These are phyloP conservation scores for Drosophila pachea DNA, from an alignment of 1,140 invertebrate genomes.

Conservation along the genomic window DNA sequence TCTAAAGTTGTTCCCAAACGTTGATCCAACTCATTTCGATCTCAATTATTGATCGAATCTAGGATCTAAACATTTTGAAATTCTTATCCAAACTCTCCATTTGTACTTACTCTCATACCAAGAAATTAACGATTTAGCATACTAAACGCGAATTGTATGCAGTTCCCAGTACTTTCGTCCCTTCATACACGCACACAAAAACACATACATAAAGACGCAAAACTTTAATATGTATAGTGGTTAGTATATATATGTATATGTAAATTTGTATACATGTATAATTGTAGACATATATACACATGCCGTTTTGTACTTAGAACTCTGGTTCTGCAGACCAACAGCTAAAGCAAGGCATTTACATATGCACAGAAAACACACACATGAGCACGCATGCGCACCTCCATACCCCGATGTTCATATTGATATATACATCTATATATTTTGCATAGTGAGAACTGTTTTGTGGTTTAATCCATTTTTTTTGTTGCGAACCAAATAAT, in stretches of 20 bases:
- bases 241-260: background rate
- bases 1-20: too few species aligned
- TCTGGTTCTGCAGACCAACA: conserved; percentile 1
- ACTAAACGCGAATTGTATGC: too few species aligned
- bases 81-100: too few species aligned
- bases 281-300: too few species aligned
- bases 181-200: background rate
- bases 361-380: background rate
- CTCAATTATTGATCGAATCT: too few species aligned
- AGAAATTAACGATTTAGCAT: too few species aligned
- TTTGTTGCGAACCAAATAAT: conserved; percentile 16
- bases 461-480: background rate
- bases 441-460: background rate
- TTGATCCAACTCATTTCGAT: too few species aligned
- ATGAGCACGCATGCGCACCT: background rate
- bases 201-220: background rate
- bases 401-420: background rate
- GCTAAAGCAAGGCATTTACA: conserved; percentile 1
- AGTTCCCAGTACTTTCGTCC: too few species aligned
- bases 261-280: background rate
- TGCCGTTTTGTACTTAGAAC: background rate
- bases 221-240: background rate
- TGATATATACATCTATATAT: background rate
- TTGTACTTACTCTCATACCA: too few species aligned
- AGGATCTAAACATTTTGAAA: too few species aligned